These are phyloP conservation scores for Pasiphila rectangulata DNA, from an alignment of 2,888 invertebrate species.

Conservation along the genomic window DNA sequence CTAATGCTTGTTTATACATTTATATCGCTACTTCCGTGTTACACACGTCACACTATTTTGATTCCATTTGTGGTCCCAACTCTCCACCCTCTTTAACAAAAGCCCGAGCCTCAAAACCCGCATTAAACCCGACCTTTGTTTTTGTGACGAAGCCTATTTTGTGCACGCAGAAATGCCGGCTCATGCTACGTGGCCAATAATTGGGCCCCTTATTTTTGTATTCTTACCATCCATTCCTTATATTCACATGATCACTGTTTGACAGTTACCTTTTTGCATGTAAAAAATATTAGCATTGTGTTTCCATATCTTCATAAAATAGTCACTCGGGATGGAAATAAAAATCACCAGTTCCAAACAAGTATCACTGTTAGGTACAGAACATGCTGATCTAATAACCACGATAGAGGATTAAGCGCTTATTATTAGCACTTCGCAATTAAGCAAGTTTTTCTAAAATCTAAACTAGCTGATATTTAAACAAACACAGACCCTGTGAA, in stretches of 20 bases:
- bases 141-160: constrained; percentile 11
- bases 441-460: neutral
- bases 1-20: no score
- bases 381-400: no score
- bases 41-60: neutral
- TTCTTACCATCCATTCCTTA: neutral
- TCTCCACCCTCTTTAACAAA: neutral
- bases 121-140: constrained; percentile 9
- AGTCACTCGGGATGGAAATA: no score
- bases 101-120: neutral
- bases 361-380: no score
- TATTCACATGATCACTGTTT: neutral
- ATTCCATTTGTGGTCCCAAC: neutral
- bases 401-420: no score
- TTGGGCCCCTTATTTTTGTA: constrained; percentile 5
- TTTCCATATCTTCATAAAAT: no score
- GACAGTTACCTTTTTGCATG: neutral
- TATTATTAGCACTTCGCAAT: no score
- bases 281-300: no score
- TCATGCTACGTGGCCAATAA: constrained; percentile 7
- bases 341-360: no score
- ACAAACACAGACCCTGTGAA: neutral
- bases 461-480: neutral
- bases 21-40: no score
- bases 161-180: constrained; percentile 4